Percentiles rank a stretch among this genome's conserved stretches.
These are phyloP conservation scores for Aproaerema taeniolella DNA, from an alignment of 2,888 invertebrate species.

Conservation along the genomic window DNA sequence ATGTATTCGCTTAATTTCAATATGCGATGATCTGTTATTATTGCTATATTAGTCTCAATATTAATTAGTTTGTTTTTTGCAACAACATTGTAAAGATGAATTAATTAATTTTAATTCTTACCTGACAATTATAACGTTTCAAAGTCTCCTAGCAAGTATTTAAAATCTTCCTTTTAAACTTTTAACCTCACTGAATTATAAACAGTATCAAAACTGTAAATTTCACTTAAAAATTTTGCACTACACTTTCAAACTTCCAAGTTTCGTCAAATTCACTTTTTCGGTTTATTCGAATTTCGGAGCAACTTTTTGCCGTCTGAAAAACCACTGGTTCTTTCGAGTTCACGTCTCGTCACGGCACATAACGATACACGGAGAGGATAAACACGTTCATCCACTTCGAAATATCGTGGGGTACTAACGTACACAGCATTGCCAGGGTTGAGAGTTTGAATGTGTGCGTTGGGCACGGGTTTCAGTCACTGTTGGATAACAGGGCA, in stretches of 20 bases:
- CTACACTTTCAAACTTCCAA: not conserved
- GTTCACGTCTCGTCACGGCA: constrained; percentile 19
- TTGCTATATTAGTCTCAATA: not conserved
- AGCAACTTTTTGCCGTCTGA: not conserved
- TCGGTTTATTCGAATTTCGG: too few relatives aligned
- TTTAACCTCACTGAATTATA: not conserved
- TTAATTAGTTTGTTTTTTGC: not conserved
- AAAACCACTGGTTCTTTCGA: constrained; percentile 5
- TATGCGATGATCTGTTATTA: not conserved
- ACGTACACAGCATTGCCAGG: constrained; percentile 55
- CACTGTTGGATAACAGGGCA: constrained; percentile 26
- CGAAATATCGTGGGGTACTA: constrained; percentile 31
- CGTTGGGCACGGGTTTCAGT: constrained; percentile 28
- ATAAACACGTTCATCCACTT: constrained; percentile 13
- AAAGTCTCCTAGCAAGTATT: not conserved
- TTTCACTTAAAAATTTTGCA: constrained; percentile 4
- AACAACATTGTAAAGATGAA: not conserved
- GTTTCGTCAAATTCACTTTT: not conserved
- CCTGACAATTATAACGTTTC: constrained; percentile 8
- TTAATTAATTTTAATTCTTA: constrained; percentile 3
- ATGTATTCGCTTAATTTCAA: too few relatives aligned
- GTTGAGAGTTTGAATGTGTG: constrained; percentile 47
- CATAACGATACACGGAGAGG: constrained; percentile 3
- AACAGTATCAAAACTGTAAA: constrained; percentile 2
- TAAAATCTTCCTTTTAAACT: not conserved